Conservation (phyloP, 1,140 invertebrate species). For the Ctenoplectra terminalis region DNA sequence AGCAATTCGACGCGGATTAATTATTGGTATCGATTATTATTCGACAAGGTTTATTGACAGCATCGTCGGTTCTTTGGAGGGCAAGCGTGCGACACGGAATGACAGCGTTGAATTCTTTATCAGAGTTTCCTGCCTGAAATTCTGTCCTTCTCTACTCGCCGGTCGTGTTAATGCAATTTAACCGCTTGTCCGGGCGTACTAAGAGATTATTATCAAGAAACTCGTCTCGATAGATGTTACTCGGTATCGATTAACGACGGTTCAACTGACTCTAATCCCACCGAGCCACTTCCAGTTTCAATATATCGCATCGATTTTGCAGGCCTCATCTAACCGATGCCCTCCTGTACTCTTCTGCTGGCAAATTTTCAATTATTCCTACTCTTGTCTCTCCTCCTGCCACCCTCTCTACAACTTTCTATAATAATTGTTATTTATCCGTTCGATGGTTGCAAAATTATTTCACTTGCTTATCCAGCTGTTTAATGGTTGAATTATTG, state of each 20-base stretch:
- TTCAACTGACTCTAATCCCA: constrained; percentile 64
- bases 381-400: not conserved
- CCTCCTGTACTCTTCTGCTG: constrained; percentile 3
- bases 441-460: not conserved
- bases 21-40: constrained; percentile 33
- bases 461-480: not conserved
- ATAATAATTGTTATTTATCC: not conserved
- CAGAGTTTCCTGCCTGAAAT: constrained; percentile 51
- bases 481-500: not conserved
- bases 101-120: constrained; percentile 55
- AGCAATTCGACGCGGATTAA: too few relatives aligned
- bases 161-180: constrained; percentile 61
- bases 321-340: constrained; percentile 47
- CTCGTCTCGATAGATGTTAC: constrained; percentile 66
- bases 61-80: not conserved
- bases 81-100: constrained; percentile 19
- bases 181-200: constrained; percentile 47
- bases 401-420: not conserved
- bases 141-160: constrained; percentile 50
- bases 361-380: constrained; percentile 49
- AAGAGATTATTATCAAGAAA: constrained; percentile 65
- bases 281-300: constrained; percentile 62
- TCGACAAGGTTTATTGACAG: constrained; percentile 30
- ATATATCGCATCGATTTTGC: constrained; percentile 62
- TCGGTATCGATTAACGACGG: constrained; percentile 67